These are phyloP conservation scores for Thaumetopoea pityocampa DNA, from an alignment of 1,140 invertebrate genomes.

Conservation along the genomic window DNA sequence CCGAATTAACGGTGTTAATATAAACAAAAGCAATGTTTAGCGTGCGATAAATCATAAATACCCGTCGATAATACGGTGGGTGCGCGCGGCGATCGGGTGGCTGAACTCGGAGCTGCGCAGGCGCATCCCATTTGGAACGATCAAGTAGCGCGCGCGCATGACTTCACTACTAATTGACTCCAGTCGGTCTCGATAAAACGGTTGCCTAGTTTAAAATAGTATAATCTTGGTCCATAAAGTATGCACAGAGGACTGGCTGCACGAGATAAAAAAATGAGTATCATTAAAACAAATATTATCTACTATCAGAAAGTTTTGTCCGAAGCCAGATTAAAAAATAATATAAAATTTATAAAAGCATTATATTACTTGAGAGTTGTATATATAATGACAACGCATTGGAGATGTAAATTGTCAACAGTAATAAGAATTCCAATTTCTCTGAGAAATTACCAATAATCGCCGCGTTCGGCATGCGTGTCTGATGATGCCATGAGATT, in stretches of 20 bases:
- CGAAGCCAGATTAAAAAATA: too few species aligned
- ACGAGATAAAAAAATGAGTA: too few species aligned
- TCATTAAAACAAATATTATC: too few species aligned
- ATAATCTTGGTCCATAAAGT: conserved; percentile 21
- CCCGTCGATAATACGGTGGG: conserved; percentile 1
- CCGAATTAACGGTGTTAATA: conserved; percentile 4
- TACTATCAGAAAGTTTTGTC: too few species aligned
- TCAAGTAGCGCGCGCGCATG: conserved; percentile 39
- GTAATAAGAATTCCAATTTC: too few species aligned
- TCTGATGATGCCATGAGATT: too few species aligned
- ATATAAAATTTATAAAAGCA: too few species aligned
- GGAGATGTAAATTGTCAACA: too few species aligned
- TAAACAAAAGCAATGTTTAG: conserved; percentile 12
- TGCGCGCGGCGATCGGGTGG: conserved; percentile 13
- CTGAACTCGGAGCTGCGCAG: conserved; percentile 29
- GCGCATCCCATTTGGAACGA: conserved; percentile 36
- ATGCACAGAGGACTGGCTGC: conserved; percentile 6
- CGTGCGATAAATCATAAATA: conserved; percentile 22
- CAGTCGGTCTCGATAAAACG: conserved; percentile 23
- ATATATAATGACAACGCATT: too few species aligned
- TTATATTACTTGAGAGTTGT: too few species aligned
- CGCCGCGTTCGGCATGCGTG: too few species aligned
- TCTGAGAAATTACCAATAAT: too few species aligned
- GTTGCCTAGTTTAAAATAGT: conserved; percentile 26
- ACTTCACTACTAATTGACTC: conserved; percentile 42